Evolutionary conservation across 2,888 invertebrate genomes (phyloP), one percentile per base, ranked within the genome.

Genomic region (Drosophila dives): DNA sequence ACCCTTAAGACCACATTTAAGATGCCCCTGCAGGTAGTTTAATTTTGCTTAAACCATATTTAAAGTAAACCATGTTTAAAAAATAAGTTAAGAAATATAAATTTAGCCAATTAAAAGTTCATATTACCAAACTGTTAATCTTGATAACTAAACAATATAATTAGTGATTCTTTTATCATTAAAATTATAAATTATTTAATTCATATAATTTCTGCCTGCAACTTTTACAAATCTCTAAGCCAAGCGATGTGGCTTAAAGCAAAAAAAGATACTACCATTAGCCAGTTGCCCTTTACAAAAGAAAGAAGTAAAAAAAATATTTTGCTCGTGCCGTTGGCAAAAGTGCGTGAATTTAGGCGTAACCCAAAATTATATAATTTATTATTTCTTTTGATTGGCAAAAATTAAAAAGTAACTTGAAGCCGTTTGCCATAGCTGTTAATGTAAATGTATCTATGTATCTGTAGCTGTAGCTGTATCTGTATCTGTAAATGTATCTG

Each of bases 321-420:
- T 42, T 50, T 80, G 80, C 77, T 80, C 77, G 81, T 77, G 79
- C 79, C 80, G 76, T 68, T 72, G 80, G 76, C 66, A 69, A 85
- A 85, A 83, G 86, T 85, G 84, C 88, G 84, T 85, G 81, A 83
- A 80, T 89, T 77, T 89, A 84, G 84, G 84, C 89, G 84, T 88
- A 74, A 75, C 77, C 85, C 72, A 67, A 80, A 88, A 81, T 86
- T 86, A 86, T 89, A 86, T 89, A 86, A 86, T 84, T 82, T 86
- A 89, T 89, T 84, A 84, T 89, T 87, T 77, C 87, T 77, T 80
- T 86, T 89, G 85, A 86, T 86, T 86, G 89, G 85, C 89, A 82
- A 86, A 81, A 86, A 87, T 86, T 87, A 87, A 86, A 85, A 89
- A 86, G 87, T 77, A 63, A 65, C 68, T 76, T 65, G 50, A 80